Evolutionary conservation across 1,140 invertebrate species (phyloP).

Genomic region (Helicoverpa zea): DNA sequence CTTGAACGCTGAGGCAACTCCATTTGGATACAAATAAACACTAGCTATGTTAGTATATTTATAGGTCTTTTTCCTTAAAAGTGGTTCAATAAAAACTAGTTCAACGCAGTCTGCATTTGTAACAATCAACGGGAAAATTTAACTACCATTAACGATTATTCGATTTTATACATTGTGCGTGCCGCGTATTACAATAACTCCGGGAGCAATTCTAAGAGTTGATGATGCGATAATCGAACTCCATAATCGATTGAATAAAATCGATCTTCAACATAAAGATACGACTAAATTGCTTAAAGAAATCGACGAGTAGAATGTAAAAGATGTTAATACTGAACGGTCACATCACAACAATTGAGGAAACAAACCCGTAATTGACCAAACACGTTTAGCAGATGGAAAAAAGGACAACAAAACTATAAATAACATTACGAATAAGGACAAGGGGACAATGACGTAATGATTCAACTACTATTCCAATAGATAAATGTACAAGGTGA

Average conservation of each 20-base stretch:
- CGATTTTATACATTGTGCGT: not conserved
- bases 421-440: constrained; percentile 26
- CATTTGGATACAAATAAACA: constrained; percentile 36
- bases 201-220: not conserved
- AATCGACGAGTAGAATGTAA: not conserved
- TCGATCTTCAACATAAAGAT: not conserved
- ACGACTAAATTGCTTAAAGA: not conserved
- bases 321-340: not conserved
- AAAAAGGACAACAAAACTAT: constrained; percentile 28
- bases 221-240: not conserved
- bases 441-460: constrained; percentile 25
- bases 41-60: constrained; percentile 17
- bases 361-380: constrained; percentile 4
- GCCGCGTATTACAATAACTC: not conserved
- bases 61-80: not conserved
- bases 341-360: not conserved
- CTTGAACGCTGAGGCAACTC: constrained; percentile 17
- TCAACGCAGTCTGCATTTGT: not conserved
- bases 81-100: constrained; percentile 30
- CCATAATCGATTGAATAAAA: not conserved
- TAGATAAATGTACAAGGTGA: constrained; percentile 33
- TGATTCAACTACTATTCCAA: constrained; percentile 2
- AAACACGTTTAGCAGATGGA: constrained; percentile 21
- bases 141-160: not conserved
- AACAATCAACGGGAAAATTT: not conserved